Conservation (phyloP, 2,797 vertebrate genomes). For the Ciconia nigra region DNA sequence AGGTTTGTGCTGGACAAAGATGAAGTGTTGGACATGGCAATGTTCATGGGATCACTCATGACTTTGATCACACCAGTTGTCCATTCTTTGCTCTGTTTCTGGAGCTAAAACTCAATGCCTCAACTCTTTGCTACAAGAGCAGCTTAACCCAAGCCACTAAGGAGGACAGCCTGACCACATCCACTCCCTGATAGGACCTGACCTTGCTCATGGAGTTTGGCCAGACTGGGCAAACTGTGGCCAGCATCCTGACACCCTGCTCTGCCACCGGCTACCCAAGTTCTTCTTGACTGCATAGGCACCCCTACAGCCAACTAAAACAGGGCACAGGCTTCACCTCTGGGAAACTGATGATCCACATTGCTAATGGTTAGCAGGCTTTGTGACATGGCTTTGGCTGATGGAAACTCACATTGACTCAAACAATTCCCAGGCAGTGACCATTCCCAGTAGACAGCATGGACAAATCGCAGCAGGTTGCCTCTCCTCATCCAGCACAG, state of each 20-base stretch:
- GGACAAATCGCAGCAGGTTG: not conserved
- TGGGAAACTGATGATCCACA: not conserved
- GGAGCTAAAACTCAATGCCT: not conserved
- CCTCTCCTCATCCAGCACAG: not conserved
- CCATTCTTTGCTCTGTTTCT: not conserved
- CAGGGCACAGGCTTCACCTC: not conserved
- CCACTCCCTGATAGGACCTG: not conserved
- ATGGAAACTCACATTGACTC: not conserved
- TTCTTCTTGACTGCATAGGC: not conserved
- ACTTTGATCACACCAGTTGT: not conserved
- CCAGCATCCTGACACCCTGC: not conserved
- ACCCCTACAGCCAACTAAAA: not conserved
- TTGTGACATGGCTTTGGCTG: not conserved
- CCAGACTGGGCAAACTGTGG: not conserved
- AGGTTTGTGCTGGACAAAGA: not conserved
- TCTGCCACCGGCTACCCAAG: not conserved
- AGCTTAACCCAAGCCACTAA: not conserved
- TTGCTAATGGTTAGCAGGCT: not conserved
- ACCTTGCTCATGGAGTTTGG: not conserved
- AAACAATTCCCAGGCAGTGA: not conserved
- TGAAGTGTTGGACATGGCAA: not conserved
- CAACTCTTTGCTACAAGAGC: not conserved
- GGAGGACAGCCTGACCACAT: not conserved
- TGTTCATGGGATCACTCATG: not conserved
- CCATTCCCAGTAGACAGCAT: not conserved